A percentile compares a stretch with the other conserved stretches of the same genome.
Conservation (phyloP, 2,888 invertebrate species). For the Gerris lacustris region DNA sequence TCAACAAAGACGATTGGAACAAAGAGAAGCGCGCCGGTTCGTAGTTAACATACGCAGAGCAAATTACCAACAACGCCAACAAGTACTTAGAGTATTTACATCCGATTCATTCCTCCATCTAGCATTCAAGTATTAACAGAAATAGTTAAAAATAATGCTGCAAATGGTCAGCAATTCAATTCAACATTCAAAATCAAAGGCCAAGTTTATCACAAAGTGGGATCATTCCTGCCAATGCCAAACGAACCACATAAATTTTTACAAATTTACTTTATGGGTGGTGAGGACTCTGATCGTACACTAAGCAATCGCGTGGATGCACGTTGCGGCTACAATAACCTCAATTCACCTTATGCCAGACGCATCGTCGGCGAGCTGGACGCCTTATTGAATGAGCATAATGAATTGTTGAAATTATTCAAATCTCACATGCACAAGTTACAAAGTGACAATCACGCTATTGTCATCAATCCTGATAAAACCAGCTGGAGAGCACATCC, state of each 20-base stretch:
- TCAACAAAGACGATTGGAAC: too few relatives aligned
- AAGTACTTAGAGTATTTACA: constrained; percentile 29
- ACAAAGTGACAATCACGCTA: constrained; percentile 16
- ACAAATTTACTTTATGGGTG: constrained; percentile 22
- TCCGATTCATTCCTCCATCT: too few relatives aligned
- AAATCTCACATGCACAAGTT: constrained; percentile 16
- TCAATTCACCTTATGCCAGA: constrained; percentile 28
- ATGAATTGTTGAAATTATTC: constrained; percentile 13
- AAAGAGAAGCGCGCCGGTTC: too few relatives aligned
- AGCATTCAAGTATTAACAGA: constrained; percentile 30
- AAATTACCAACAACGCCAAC: constrained; percentile 30
- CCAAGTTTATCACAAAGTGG: constrained; percentile 20
- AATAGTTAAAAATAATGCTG: constrained; percentile 16
- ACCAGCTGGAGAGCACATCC: constrained; percentile 17
- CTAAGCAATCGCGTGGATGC: constrained; percentile 5
- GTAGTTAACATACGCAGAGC: constrained; percentile 27
- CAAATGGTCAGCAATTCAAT: constrained; percentile 17
- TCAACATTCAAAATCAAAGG: constrained; percentile 22
- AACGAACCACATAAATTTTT: constrained; percentile 19
- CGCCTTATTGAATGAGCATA: constrained; percentile 21
- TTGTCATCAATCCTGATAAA: constrained; percentile 19
- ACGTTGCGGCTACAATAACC: constrained; percentile 13
- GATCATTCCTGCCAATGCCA: constrained; percentile 18
- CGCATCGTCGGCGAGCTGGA: constrained; percentile 29
- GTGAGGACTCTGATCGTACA: constrained; percentile 24